Percentiles rank a stretch among this genome's conserved stretches.
phyloP scores from a whole-genome alignment of 2,888 invertebrate genomes.

The Nomada ferruginata region DNA sequence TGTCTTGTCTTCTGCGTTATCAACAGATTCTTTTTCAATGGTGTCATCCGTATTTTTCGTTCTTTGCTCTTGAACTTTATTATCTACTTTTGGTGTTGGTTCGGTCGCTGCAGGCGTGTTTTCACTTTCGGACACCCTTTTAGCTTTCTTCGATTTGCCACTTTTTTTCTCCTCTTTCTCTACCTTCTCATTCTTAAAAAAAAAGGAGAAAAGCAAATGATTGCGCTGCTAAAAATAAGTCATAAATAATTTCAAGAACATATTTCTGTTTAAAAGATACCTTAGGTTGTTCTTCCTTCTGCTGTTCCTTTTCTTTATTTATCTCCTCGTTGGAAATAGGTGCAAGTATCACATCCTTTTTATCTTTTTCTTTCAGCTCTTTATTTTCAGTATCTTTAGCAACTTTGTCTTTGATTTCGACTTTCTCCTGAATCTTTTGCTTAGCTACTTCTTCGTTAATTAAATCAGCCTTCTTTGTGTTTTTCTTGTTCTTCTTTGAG shows the following conservation, averaged over 20 bases:
- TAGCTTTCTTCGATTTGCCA: conserved; percentile 83
- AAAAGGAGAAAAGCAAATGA: conserved; percentile 10
- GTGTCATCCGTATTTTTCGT: conserved; percentile 71
- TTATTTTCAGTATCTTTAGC: conserved; percentile 85
- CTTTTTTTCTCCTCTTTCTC: conserved; percentile 82
- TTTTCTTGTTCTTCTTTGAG: conserved; percentile 85
- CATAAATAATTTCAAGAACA: conserved; percentile 19
- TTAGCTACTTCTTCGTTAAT: conserved; percentile 83
- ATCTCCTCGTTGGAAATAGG: conserved; percentile 76
- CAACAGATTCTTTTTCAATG: conserved; percentile 61
- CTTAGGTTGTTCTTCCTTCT: conserved; percentile 71
- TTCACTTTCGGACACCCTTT: conserved; percentile 80
- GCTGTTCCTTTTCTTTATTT: conserved; percentile 69
- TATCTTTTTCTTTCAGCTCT: conserved; percentile 84
- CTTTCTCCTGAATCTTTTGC: conserved; percentile 83
- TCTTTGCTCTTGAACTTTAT: conserved; percentile 69
- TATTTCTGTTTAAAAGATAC: conserved; percentile 48
- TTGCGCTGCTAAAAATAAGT: conserved; percentile 4
- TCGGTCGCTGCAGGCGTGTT: conserved; percentile 53
- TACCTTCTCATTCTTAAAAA: conserved; percentile 74
- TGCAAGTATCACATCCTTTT: conserved; percentile 80
- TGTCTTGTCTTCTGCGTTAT: conserved; percentile 63
- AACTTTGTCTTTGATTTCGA: conserved; percentile 84
- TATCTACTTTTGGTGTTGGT: conserved; percentile 70
- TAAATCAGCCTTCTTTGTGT: conserved; percentile 85